Percentiles rank a stretch among this genome's conserved stretches.
Evolutionary conservation across 2,113 vertebrate species (phyloP).

Genomic region (Ptyas mucosa): DNA sequence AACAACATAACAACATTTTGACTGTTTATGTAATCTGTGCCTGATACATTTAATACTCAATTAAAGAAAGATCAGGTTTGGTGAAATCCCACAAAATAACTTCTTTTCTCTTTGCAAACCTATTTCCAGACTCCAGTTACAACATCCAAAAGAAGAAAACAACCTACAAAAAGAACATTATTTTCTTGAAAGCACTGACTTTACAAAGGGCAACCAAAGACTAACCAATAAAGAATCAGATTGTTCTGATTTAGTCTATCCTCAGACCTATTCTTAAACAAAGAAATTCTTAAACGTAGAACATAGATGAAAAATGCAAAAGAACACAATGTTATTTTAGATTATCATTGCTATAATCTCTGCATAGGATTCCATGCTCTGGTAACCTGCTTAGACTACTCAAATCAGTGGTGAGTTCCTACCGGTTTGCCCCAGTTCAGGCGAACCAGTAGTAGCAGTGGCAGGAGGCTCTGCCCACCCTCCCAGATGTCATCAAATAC

Average conservation of each 20-base stretch:
- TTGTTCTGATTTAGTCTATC: not conserved
- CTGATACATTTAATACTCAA: not conserved
- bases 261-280: not conserved
- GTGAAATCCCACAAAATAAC: not conserved
- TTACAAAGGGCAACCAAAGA: not conserved
- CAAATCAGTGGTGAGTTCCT: no score
- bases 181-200: not conserved
- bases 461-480: no score
- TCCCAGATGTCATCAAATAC: no score
- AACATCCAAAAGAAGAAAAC: not conserved
- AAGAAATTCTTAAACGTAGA: not conserved
- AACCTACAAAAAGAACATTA: not conserved
- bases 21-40: not conserved
- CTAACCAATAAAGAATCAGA: not conserved
- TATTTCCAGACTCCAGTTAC: not conserved
- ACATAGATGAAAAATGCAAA: rapidly evolving
- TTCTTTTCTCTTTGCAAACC: not conserved
- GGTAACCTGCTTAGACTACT: not conserved
- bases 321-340: not conserved
- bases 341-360: rapidly evolving
- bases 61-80: not conserved
- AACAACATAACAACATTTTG: not conserved
- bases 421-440: no score
- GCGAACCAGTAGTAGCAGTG: no score
- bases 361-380: not conserved